phyloP scores from a whole-genome alignment of 2,888 invertebrate species.

The Acleris emargana region DNA sequence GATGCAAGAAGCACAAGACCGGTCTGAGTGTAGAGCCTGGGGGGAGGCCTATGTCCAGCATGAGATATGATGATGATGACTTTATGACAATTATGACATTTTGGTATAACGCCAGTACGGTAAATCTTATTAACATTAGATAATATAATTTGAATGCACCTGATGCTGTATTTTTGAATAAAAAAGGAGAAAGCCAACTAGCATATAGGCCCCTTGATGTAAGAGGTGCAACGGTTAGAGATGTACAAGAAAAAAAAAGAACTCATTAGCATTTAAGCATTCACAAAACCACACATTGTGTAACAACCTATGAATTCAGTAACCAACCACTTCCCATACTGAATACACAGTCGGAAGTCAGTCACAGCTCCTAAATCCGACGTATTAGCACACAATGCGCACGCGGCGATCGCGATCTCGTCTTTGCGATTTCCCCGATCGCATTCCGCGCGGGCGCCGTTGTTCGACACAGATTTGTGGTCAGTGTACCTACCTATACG shows the following conservation, averaged over 20 bases:
- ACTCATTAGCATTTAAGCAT: neutral
- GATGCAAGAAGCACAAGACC: no score
- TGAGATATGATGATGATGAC: no score
- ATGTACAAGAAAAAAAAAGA: neutral
- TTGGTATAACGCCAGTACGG: no score
- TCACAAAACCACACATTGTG: conserved; percentile 3
- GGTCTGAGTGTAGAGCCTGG: no score
- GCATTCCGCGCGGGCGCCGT: conserved; percentile 40
- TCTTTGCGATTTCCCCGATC: conserved; percentile 45
- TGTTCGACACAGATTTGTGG: conserved; percentile 46
- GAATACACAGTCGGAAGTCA: conserved; percentile 22
- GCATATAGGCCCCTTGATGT: no score
- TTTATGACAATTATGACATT: no score
- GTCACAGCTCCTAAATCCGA: conserved; percentile 26
- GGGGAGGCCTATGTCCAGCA: no score
- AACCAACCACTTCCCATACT: conserved; percentile 15
- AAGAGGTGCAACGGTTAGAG: neutral
- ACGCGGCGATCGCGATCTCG: conserved; percentile 25
- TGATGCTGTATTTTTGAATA: no score
- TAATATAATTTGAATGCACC: no score
- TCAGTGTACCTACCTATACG: neutral
- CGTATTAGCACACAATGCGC: conserved; percentile 34
- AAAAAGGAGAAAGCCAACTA: no score
- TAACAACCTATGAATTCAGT: conserved; percentile 14
- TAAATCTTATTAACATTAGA: no score